Conservation (phyloP, 2,113 vertebrate genomes). For the Lepus timidus region DNA sequence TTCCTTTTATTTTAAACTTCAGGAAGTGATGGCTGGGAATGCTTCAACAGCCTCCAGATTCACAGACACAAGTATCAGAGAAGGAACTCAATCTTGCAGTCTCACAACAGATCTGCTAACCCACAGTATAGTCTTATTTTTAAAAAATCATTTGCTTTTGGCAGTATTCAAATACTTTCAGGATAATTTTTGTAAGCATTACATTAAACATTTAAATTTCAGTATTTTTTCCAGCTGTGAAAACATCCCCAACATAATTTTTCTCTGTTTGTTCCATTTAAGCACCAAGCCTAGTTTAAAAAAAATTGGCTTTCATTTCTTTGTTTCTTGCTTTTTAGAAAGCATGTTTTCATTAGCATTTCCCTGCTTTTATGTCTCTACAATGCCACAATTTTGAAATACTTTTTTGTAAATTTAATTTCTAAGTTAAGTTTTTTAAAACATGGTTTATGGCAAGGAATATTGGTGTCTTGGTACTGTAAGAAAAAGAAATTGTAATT, state of each 20-base stretch:
- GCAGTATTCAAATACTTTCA: slow-evolving; percentile 15
- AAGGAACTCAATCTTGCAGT: neutral
- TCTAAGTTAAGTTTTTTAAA: neutral
- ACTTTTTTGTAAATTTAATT: slow-evolving; percentile 29
- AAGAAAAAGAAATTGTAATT: slow-evolving; percentile 35
- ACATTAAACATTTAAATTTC: slow-evolving; percentile 77
- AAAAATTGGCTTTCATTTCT: slow-evolving; percentile 38
- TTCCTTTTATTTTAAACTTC: neutral
- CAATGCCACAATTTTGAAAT: slow-evolving; percentile 41
- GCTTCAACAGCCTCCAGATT: neutral
- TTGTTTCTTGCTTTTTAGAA: neutral
- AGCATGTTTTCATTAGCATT: neutral
- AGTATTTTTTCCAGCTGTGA: slow-evolving; percentile 74
- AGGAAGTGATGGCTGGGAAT: neutral
- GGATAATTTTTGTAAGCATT: slow-evolving; percentile 44
- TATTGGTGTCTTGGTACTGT: slow-evolving; percentile 8
- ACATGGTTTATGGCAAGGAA: slow-evolving; percentile 46
- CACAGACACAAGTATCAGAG: neutral
- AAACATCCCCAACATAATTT: slow-evolving; percentile 68
- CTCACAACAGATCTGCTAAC: neutral
- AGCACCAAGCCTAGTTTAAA: slow-evolving; percentile 10
- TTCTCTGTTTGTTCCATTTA: slow-evolving; percentile 34
- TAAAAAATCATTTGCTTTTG: slow-evolving; percentile 4
- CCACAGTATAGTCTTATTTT: neutral
- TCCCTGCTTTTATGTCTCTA: slow-evolving; percentile 47